phyloP scores from a whole-genome alignment of 2,113 vertebrate species.

The Sturnus vulgaris region DNA sequence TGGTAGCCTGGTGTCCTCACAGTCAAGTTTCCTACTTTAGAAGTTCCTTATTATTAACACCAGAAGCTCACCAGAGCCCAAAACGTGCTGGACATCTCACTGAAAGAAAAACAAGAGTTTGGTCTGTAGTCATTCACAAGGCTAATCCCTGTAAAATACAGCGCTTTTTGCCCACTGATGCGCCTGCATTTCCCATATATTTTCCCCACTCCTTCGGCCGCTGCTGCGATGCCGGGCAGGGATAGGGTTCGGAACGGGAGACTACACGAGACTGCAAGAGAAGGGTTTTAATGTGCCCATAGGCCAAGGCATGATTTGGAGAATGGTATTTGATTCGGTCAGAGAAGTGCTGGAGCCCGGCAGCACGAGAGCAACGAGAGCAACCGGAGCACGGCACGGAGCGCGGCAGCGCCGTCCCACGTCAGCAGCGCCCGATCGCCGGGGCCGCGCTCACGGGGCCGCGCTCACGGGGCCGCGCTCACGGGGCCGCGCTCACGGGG shows the following conservation, averaged over 20 bases:
- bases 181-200: rapidly evolving
- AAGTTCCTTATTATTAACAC: neutral
- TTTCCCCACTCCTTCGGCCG: neutral
- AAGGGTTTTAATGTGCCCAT: neutral
- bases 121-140: too few relatives aligned
- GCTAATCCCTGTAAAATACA: neutral
- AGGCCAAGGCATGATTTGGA: neutral
- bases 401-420: neutral
- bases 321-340: rapidly evolving
- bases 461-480: too few relatives aligned
- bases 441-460: too few relatives aligned
- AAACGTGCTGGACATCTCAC: rapidly evolving
- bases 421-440: neutral
- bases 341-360: rapidly evolving
- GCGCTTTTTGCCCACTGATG: neutral
- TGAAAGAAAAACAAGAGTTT: neutral
- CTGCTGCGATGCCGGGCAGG: neutral
- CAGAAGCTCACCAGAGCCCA: neutral
- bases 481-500: too few relatives aligned
- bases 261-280: rapidly evolving
- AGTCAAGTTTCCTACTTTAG: neutral
- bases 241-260: rapidly evolving
- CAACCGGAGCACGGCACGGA: too few relatives aligned
- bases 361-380: neutral
- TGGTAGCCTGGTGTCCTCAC: neutral